A percentile compares a stretch with the other conserved stretches of the same genome.
Evolutionary conservation across 1,140 invertebrate genomes (phyloP).

Genomic region (Harpegnathos saltator): DNA sequence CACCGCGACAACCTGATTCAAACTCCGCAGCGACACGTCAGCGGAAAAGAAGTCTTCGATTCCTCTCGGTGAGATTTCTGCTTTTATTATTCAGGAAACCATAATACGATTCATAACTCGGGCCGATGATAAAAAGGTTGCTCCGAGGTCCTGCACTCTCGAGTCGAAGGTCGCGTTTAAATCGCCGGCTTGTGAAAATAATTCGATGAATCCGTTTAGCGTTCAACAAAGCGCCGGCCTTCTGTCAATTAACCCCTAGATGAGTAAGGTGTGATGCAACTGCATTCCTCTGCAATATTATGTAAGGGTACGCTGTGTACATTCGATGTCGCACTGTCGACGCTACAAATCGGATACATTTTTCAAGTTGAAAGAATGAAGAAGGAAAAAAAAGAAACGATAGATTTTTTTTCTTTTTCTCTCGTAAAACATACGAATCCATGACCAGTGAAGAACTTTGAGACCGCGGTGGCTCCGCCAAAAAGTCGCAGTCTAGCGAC

Average conservation of each 20-base stretch:
- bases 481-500: neutral
- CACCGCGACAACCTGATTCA: too few relatives aligned
- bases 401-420: too few relatives aligned
- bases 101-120: neutral
- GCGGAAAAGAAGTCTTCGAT: neutral
- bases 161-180: constrained; percentile 47
- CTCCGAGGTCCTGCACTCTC: constrained; percentile 22
- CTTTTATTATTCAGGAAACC: neutral
- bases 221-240: constrained; percentile 37
- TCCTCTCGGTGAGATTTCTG: neutral
- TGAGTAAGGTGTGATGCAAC: constrained; percentile 45
- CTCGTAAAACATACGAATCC: too few relatives aligned
- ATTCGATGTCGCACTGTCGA: too few relatives aligned
- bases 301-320: too few relatives aligned
- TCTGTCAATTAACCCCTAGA: constrained; percentile 51
- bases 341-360: too few relatives aligned
- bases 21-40: neutral
- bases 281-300: neutral
- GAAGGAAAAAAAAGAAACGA: too few relatives aligned
- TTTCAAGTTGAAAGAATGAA: too few relatives aligned
- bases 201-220: constrained; percentile 49
- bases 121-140: constrained; percentile 52
- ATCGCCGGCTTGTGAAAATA: constrained; percentile 53
- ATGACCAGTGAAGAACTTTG: too few relatives aligned
- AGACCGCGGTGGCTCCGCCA: too few relatives aligned